phyloP scores from a whole-genome alignment of 2,888 invertebrate genomes.

The Abscondita cerata region DNA sequence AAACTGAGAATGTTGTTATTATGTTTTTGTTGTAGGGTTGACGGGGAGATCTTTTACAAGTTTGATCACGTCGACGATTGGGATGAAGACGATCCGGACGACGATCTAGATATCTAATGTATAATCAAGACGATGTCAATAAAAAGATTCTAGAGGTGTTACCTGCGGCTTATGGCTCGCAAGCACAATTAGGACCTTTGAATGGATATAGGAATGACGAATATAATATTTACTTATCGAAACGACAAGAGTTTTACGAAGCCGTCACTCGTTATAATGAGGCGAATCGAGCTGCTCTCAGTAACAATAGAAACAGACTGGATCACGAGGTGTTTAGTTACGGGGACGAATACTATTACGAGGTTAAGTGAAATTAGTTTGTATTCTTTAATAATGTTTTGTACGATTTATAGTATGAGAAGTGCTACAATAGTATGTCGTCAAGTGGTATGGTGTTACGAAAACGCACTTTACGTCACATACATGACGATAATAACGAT shows the following conservation, averaged over 20 bases:
- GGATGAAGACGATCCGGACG: conserved; percentile 89
- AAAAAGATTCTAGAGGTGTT: conserved; percentile 44
- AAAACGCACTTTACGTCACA: conserved; percentile 42
- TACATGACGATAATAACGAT: conserved; percentile 30
- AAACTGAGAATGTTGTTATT: too few species aligned
- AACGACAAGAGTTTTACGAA: conserved; percentile 42
- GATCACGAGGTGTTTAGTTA: conserved; percentile 42
- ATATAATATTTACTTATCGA: conserved; percentile 45
- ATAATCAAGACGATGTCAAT: conserved; percentile 46
- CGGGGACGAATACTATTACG: conserved; percentile 19
- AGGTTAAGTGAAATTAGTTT: background rate
- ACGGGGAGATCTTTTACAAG: conserved; percentile 74
- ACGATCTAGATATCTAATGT: conserved; percentile 80
- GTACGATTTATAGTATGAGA: conserved; percentile 4
- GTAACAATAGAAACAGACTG: conserved; percentile 40
- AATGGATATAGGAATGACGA: conserved; percentile 48
- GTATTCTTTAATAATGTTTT: background rate
- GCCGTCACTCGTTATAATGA: conserved; percentile 44
- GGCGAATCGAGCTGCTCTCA: conserved; percentile 44
- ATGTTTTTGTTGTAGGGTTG: conserved; percentile 39
- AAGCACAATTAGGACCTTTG: conserved; percentile 44
- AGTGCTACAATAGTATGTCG: background rate
- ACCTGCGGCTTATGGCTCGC: conserved; percentile 33
- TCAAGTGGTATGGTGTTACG: conserved; percentile 36
- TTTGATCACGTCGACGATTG: conserved; percentile 82